A percentile compares a stretch with the other conserved stretches of the same genome.
Conservation (phyloP, 2,797 vertebrate genomes). For the Clangula hyemalis region DNA sequence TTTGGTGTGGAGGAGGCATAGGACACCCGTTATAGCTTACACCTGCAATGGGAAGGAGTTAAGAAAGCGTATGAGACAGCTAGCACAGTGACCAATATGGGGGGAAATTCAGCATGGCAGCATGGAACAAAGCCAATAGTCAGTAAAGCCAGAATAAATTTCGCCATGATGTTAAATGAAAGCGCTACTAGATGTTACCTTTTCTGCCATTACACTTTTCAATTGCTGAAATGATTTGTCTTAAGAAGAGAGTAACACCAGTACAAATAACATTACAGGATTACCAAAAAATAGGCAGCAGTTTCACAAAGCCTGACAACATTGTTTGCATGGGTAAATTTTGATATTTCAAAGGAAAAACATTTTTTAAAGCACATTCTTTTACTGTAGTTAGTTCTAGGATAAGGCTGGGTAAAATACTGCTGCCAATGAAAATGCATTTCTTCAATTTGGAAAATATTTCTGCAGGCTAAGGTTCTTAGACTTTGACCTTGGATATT, state of each 20-base stretch:
- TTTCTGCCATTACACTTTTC: not conserved
- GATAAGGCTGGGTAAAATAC: not conserved
- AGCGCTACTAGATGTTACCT: not conserved
- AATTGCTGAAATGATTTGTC: not conserved
- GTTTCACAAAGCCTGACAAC: not conserved
- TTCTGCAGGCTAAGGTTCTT: not conserved
- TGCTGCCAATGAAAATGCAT: not conserved
- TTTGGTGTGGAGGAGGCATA: slow-evolving; percentile 85
- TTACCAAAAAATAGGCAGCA: not conserved
- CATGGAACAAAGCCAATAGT: not conserved
- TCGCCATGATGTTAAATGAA: not conserved
- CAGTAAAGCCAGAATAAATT: not conserved
- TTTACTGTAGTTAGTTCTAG: not conserved
- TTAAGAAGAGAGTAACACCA: not conserved
- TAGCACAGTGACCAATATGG: not conserved
- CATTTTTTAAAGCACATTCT: not conserved
- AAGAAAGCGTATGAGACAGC: not conserved
- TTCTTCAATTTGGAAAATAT: not conserved
- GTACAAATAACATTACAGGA: not conserved
- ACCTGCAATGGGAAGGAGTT: slow-evolving; percentile 68
- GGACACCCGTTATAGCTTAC: slow-evolving; percentile 84
- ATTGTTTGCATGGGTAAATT: not conserved
- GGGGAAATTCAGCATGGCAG: not conserved
- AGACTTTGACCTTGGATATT: not conserved
- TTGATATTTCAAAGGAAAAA: not conserved